A percentile compares a stretch with the other conserved stretches of the same genome.
These are phyloP conservation scores for Pelecanoides urinatrix DNA, from an alignment of 2,113 vertebrate species.

Conservation along the genomic window DNA sequence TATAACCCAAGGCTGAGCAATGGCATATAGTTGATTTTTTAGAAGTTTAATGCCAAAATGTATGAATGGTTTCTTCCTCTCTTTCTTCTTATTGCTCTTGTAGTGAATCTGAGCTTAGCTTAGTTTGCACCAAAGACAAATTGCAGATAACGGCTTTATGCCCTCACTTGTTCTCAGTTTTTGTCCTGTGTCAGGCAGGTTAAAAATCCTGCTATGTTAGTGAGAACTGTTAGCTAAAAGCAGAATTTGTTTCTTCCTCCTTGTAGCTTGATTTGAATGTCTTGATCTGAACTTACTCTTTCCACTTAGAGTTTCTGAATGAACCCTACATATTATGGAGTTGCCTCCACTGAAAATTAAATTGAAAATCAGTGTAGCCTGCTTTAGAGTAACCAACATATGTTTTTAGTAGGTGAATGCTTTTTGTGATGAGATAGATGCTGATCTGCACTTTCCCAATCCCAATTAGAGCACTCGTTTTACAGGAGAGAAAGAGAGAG, in stretches of 20 bases:
- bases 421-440: background rate
- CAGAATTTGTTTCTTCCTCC: background rate
- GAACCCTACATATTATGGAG: background rate
- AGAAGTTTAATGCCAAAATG: background rate
- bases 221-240: background rate
- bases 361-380: background rate
- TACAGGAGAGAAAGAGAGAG: background rate
- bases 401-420: background rate
- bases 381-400: background rate
- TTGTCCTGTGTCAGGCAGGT: background rate
- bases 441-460: background rate
- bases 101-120: constrained; percentile 28
- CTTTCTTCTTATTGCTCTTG: background rate
- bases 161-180: background rate
- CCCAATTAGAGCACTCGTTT: background rate
- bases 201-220: background rate
- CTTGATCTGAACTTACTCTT: background rate
- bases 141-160: background rate
- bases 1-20: background rate
- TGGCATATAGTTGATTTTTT: background rate
- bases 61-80: background rate
- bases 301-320: background rate
- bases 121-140: constrained; percentile 17
- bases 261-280: background rate
- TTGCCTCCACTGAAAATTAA: background rate